A percentile compares a stretch with the other conserved stretches of the same genome.
phyloP scores from a whole-genome alignment of 2,113 vertebrate species.

The Pomatorhinus ruficollis region DNA sequence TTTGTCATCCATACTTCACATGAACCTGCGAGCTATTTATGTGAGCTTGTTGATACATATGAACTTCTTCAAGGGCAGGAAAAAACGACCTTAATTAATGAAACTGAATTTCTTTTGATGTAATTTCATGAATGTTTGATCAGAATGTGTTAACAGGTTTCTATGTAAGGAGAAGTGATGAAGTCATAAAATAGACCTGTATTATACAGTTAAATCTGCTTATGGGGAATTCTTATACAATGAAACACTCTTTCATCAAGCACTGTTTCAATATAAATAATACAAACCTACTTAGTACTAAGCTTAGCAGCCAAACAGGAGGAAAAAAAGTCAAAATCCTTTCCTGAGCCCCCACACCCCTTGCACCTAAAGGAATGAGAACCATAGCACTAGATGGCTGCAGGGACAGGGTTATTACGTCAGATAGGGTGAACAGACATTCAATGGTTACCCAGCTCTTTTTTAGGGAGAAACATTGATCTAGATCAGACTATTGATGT shows the following conservation, averaged over 20 bases:
- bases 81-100: slow-evolving; percentile 65
- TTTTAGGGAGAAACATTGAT: neutral
- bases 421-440: neutral
- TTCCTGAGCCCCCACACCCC: neutral
- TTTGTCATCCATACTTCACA: slow-evolving; percentile 49
- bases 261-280: neutral
- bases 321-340: neutral
- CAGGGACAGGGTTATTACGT: neutral
- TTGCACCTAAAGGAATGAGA: neutral
- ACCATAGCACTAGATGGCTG: neutral
- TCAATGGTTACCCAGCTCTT: neutral
- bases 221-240: neutral
- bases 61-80: slow-evolving; percentile 69
- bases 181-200: slow-evolving; percentile 49
- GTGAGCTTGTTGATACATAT: slow-evolving; percentile 64
- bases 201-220: neutral
- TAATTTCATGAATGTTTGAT: slow-evolving; percentile 75
- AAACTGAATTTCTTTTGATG: slow-evolving; percentile 69
- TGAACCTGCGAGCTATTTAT: slow-evolving; percentile 59
- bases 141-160: slow-evolving; percentile 51
- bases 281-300: neutral
- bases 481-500: neutral
- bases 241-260: neutral
- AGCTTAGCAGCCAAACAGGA: neutral
- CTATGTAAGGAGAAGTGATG: slow-evolving; percentile 1